A percentile compares a stretch with the other conserved stretches of the same genome.
Conservation (phyloP, 1,140 invertebrate genomes). For the Aphelenchoides fujianensis region DNA sequence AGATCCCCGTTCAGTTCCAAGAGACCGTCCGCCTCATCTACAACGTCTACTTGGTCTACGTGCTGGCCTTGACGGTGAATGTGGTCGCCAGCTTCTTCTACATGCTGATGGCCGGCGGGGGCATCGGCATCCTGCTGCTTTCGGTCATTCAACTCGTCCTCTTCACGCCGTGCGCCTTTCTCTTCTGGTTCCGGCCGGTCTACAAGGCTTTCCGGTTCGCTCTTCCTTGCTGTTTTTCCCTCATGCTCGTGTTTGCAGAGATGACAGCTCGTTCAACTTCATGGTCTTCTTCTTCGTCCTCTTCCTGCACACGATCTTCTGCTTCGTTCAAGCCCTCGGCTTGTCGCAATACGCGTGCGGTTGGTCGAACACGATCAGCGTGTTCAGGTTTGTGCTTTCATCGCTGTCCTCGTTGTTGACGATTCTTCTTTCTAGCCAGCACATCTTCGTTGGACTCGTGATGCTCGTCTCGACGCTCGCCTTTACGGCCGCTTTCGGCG, state of each 20-base stretch:
- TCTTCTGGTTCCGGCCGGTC: constrained; percentile 88
- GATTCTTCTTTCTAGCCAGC: no score
- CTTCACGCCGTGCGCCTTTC: constrained; percentile 91
- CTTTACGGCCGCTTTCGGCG: constrained; percentile 57
- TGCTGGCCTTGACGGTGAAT: constrained; percentile 78
- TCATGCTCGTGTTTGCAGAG: constrained; percentile 70
- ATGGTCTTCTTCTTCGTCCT: constrained; percentile 99
- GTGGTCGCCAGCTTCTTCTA: constrained; percentile 75
- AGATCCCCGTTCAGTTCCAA: constrained; percentile 95
- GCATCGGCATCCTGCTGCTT: constrained; percentile 78
- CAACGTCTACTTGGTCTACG: constrained; percentile 91
- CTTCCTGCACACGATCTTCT: constrained; percentile 91
- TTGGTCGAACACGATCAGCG: constrained; percentile 42
- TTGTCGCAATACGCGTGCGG: constrained; percentile 56
- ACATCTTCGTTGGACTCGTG: constrained; percentile 52
- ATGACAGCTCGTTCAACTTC: constrained; percentile 97
- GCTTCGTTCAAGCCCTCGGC: constrained; percentile 81
- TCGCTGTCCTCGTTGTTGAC: no score
- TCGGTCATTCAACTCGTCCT: constrained; percentile 83
- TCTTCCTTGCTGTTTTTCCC: background rate
- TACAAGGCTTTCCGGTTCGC: constrained; percentile 79
- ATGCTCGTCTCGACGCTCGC: constrained; percentile 58
- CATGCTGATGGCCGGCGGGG: constrained; percentile 69
- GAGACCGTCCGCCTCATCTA: constrained; percentile 87
- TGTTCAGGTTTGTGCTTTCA: constrained; percentile 30